Base-by-base conservation (phyloP, 2,888 invertebrate species). In the Cosmia trapezina region DNA sequence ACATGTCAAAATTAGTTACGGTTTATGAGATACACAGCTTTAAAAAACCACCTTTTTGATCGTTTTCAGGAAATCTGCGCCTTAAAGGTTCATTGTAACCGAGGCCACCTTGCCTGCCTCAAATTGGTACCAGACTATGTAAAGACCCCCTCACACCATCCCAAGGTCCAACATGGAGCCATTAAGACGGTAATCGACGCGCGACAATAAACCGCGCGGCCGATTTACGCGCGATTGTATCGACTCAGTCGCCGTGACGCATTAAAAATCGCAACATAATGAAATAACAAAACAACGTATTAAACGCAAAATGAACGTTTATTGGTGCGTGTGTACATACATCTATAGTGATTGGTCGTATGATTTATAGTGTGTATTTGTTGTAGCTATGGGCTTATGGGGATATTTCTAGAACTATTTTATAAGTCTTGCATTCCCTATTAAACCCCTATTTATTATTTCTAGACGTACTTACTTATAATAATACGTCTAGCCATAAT, bases 171-270 rank as follows among this genome's bases (percentile, higher is more conserved):
- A 83, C 65, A 83, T 43, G 69, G 61, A 47, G 57, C 64, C 76
- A 91, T 86, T 86, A 85, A 69, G 76, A 67, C 47, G 51, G 67
- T 84, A 85, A 85, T 87, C 86, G 87, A 86, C 81, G 85, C 78
- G 87, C 86, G 81, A 87, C 88, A 87, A 89, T 89, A 89, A 91
- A 85, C 88, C 87, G 83, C 84, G 86, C 86, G 81, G 83, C 86
- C 87, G 88, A 86, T 90, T 90, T 90, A 91, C 89, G 87, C 83
- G 81, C 91, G 87, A 93, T 93, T 93, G 92, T 93, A 86, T 81
- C 74, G 77, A 45, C n/a, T 73, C 87, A 86, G 73, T 68, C 80
- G 69, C 72, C 87, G 86, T 87, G 70, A 78, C 81, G 76, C 78
- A 76, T 85, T 79, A 84, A 81, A 78, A 82, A 83, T 74, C 72